Percentiles rank a stretch among this genome's conserved stretches.
Conservation (phyloP, 2,888 invertebrate species). For the Calephelis perditalis region DNA sequence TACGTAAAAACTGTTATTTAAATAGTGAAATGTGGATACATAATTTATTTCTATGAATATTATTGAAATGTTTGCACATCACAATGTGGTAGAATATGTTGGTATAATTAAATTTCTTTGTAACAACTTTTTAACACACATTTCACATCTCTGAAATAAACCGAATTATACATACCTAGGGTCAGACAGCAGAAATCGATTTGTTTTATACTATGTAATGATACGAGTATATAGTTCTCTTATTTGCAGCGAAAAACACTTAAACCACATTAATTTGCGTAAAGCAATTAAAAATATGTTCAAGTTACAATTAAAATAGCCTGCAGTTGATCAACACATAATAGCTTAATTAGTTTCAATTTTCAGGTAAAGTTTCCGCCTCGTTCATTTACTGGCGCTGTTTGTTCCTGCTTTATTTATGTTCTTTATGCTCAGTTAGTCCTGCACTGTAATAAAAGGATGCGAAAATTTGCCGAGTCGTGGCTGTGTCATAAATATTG, state of each 20-base stretch:
- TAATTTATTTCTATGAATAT: no score
- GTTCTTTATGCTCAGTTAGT: conserved; percentile 57
- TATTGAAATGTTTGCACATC: background rate
- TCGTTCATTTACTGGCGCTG: conserved; percentile 33
- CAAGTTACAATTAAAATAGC: background rate
- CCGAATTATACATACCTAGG: no score
- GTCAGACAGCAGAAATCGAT: no score
- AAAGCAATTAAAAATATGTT: background rate
- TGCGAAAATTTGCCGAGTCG: conserved; percentile 64
- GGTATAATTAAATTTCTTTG: no score
- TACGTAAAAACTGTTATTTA: no score
- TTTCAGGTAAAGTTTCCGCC: conserved; percentile 28
- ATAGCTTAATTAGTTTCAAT: conserved; percentile 27
- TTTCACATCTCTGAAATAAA: no score
- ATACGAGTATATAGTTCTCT: no score
- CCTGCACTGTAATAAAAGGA: conserved; percentile 59
- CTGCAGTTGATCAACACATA: background rate
- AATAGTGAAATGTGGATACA: no score
- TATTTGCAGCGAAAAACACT: no score
- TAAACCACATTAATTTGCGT: no score
- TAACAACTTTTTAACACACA: no score
- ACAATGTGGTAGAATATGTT: background rate
- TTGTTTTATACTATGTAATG: no score
- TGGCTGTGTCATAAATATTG: conserved; percentile 65
- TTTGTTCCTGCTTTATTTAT: conserved; percentile 54